These are phyloP conservation scores for Endomychus coccineus DNA, from an alignment of 2,888 invertebrate genomes.

Conservation along the genomic window DNA sequence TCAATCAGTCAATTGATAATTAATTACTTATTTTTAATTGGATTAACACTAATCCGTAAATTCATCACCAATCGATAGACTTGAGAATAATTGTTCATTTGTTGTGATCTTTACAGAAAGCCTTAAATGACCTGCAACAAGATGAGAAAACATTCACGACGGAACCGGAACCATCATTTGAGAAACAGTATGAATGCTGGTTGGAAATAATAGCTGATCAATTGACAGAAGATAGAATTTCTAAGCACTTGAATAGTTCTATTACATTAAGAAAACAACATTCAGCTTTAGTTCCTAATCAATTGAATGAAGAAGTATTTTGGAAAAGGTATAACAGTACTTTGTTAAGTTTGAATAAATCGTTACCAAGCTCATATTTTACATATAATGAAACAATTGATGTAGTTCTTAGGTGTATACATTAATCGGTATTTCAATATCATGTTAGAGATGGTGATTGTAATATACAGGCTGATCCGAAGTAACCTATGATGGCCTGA, in stretches of 20 bases:
- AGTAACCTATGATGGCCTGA: too few species aligned
- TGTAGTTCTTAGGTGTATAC: too few species aligned
- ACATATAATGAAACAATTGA: too few species aligned
- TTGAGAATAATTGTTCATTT: too few species aligned
- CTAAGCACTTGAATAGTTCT: conserved; percentile 54
- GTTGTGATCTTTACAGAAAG: conserved; percentile 50
- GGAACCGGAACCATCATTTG: conserved; percentile 52
- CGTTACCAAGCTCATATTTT: too few species aligned
- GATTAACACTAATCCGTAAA: too few species aligned
- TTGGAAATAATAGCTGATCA: conserved; percentile 49
- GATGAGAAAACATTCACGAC: conserved; percentile 67
- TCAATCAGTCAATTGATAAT: too few species aligned
- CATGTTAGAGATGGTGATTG: too few species aligned
- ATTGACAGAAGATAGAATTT: conserved; percentile 52
- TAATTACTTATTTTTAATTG: too few species aligned
- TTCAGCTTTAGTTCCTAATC: conserved; percentile 59
- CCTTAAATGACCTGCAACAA: conserved; percentile 62
- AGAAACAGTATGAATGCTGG: conserved; percentile 54
- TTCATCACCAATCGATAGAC: too few species aligned
- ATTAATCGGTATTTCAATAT: too few species aligned
- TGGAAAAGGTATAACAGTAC: conserved; percentile 58
- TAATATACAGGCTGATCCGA: too few species aligned
- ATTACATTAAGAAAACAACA: conserved; percentile 43
- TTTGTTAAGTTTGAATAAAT: conserved; percentile 6
- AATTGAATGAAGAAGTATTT: conserved; percentile 65